Evolutionary conservation across 2,113 vertebrate genomes (phyloP).

Genomic region (human (Homo sapiens)): GRCh38 chr18:60013001-60013500

Average conservation of each 20-base stretch:
- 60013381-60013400: too few relatives aligned
- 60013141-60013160: background rate
- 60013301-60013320: too few relatives aligned
- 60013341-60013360: too few relatives aligned
- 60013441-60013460: too few relatives aligned
- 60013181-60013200: background rate
- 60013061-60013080: background rate
- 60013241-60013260: background rate
- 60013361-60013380: too few relatives aligned
- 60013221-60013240: background rate
- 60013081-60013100: background rate
- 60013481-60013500: too few relatives aligned
- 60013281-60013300: too few relatives aligned
- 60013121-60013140: background rate
- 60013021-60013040: background rate
- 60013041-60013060: background rate
- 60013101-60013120: background rate
- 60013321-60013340: too few relatives aligned
- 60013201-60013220: background rate
- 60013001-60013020: background rate
- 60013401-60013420: too few relatives aligned
- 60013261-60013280: background rate
- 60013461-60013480: rapidly evolving
- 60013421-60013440: too few relatives aligned
- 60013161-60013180: background rate